A percentile compares a stretch with the other conserved stretches of the same genome.
Conservation (phyloP, 2,113 vertebrate species). For the Prochilodus magdalenae region DNA sequence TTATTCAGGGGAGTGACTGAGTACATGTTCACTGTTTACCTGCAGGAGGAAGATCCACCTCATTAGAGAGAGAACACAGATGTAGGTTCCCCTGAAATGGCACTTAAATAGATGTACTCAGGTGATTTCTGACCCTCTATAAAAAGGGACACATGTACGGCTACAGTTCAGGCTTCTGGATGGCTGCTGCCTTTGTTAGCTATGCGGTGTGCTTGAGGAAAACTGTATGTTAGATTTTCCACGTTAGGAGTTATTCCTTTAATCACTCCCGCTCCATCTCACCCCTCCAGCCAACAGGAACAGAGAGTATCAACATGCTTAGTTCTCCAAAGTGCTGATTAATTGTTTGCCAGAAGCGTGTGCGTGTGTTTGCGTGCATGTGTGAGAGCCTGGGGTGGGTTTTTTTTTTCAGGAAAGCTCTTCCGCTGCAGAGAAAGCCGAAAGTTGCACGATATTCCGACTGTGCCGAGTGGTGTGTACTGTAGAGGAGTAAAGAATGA, state of each 20-base stretch:
- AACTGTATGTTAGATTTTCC: no score
- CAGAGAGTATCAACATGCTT: slow-evolving; percentile 65
- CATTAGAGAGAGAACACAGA: no score
- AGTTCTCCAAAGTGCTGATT: slow-evolving; percentile 70
- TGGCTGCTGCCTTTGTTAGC: no score
- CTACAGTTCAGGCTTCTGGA: no score
- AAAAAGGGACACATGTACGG: no score
- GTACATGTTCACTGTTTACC: no score
- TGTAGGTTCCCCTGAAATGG: no score
- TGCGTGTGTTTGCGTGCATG: background rate
- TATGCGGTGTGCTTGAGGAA: no score
- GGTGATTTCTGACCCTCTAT: no score
- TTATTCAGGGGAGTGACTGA: no score
- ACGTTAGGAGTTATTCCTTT: slow-evolving; percentile 66
- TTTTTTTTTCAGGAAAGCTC: background rate
- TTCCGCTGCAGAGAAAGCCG: background rate
- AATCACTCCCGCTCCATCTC: slow-evolving; percentile 36
- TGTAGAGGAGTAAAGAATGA: background rate
- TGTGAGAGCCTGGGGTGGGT: slow-evolving; percentile 3
- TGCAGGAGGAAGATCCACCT: no score
- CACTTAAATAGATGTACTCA: no score
- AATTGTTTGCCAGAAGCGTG: slow-evolving; percentile 67
- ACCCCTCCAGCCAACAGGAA: slow-evolving; percentile 56
- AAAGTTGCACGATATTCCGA: background rate
- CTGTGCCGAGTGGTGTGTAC: background rate